phyloP scores from a whole-genome alignment of 2,113 vertebrate genomes.

The Uria lomvia region DNA sequence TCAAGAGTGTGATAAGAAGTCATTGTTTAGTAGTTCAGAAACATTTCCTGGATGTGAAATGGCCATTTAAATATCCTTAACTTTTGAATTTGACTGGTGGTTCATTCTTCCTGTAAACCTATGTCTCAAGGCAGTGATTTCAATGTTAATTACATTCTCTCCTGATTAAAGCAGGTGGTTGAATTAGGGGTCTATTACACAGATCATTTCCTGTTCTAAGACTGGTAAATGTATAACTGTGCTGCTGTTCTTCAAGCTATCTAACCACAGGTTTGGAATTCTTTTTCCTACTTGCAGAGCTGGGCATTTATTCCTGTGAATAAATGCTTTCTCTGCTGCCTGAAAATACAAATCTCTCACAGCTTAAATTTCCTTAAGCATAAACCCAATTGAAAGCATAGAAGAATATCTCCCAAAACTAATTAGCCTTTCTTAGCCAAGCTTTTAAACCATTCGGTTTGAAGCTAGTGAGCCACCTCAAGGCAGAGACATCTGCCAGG shows the following conservation, averaged over 20 bases:
- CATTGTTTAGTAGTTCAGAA: background rate
- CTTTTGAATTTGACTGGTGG: background rate
- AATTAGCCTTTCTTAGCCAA: background rate
- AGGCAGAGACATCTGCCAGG: background rate
- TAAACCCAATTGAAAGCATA: background rate
- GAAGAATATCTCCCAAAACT: background rate
- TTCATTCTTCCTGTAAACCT: background rate
- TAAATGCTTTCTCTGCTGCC: background rate
- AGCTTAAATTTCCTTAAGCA: background rate
- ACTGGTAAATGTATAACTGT: background rate
- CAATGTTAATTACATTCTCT: conserved; percentile 10
- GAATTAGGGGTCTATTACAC: conserved; percentile 15
- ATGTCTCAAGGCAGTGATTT: conserved; percentile 6
- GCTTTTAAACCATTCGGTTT: background rate
- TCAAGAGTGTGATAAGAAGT: background rate
- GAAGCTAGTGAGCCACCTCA: background rate
- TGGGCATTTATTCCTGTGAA: background rate
- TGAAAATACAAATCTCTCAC: background rate
- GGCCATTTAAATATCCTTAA: background rate
- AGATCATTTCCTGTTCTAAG: conserved; percentile 36
- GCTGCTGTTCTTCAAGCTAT: background rate
- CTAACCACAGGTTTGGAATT: background rate
- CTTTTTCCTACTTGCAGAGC: background rate
- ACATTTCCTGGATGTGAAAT: background rate
- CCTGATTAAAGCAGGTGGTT: conserved; percentile 20